These are phyloP conservation scores for Arizona elegans DNA, from an alignment of 2,113 vertebrate genomes.

Conservation along the genomic window DNA sequence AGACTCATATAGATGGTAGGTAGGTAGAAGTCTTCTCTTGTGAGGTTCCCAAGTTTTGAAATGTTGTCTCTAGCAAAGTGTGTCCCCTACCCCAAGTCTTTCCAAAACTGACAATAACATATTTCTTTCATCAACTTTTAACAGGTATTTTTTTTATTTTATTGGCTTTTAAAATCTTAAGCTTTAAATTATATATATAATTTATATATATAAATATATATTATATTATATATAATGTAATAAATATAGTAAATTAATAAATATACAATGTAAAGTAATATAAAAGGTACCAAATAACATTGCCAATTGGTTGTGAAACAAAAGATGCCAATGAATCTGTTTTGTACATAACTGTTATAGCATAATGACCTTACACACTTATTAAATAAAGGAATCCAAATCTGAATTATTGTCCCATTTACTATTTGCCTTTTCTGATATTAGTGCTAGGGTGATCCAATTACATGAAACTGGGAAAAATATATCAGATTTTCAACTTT, in stretches of 20 bases:
- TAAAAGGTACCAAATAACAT: neutral
- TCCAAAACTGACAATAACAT: neutral
- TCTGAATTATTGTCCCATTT: slow-evolving; percentile 47
- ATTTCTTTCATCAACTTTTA: neutral
- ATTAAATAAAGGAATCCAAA: slow-evolving; percentile 11
- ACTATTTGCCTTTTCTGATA: slow-evolving; percentile 49
- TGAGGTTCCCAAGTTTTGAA: neutral
- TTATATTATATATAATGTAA: too few relatives aligned
- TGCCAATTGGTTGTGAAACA: neutral
- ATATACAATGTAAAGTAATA: neutral
- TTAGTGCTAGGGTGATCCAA: slow-evolving; percentile 58
- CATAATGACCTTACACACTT: neutral
- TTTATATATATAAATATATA: too few relatives aligned
- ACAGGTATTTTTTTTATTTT: neutral
- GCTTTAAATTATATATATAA: neutral
- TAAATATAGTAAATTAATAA: neutral
- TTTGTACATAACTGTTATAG: neutral
- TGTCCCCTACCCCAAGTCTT: neutral
- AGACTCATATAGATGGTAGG: neutral
- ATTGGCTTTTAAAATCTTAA: neutral
- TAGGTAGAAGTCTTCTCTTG: neutral
- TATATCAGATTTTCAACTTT: slow-evolving; percentile 58
- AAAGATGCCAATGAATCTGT: neutral
- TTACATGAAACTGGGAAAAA: slow-evolving; percentile 56
- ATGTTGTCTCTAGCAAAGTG: neutral